These are phyloP conservation scores for Ladona fulva DNA, from an alignment of 1,140 invertebrate genomes.

Conservation along the genomic window DNA sequence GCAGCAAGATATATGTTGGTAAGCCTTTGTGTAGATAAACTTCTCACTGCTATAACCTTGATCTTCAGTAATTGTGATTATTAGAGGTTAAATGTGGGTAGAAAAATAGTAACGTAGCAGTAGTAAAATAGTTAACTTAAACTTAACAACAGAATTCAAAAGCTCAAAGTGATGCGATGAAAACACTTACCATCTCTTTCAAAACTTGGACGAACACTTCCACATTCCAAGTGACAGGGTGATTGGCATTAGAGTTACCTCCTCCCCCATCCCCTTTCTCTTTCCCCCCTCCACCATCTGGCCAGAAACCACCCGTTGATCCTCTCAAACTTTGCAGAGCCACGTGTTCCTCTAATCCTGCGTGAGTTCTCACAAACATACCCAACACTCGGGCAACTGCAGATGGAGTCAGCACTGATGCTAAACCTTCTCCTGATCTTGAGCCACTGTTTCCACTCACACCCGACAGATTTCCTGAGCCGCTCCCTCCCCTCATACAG, in stretches of 20 bases:
- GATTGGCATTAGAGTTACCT: slow-evolving; percentile 32
- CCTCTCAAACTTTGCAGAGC: slow-evolving; percentile 50
- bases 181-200: slow-evolving; percentile 63
- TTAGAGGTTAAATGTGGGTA: no score
- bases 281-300: slow-evolving; percentile 25
- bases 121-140: no score
- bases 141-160: no score
- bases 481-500: slow-evolving; percentile 30
- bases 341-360: slow-evolving; percentile 57
- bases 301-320: slow-evolving; percentile 31
- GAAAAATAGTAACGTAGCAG: no score
- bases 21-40: no score
- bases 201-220: slow-evolving; percentile 85
- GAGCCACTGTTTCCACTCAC: neutral
- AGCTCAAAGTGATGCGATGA: no score
- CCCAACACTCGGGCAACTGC: slow-evolving; percentile 74
- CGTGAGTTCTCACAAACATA: slow-evolving; percentile 77
- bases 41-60: no score
- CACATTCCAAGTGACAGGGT: slow-evolving; percentile 75
- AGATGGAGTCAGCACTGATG: slow-evolving; percentile 58
- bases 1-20: no score
- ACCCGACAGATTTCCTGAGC: slow-evolving; percentile 35
- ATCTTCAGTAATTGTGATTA: no score
- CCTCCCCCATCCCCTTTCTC: slow-evolving; percentile 22
- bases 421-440: neutral